A percentile compares a stretch with the other conserved stretches of the same genome.
phyloP scores from a whole-genome alignment of 2,113 vertebrate species.

The Tauraco erythrolophus region DNA sequence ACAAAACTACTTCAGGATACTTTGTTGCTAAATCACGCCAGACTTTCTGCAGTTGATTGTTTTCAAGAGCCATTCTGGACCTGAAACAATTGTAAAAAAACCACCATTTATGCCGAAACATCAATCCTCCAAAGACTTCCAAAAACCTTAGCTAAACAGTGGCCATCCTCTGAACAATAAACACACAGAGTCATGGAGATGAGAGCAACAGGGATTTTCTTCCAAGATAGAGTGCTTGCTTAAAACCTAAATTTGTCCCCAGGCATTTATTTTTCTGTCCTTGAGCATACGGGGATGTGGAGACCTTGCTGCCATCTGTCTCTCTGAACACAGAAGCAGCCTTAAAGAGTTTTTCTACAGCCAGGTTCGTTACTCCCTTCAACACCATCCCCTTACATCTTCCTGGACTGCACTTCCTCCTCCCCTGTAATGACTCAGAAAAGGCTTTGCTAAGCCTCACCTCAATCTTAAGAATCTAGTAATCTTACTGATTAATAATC shows the following conservation, averaged over 20 bases:
- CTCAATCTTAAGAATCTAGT: not conserved
- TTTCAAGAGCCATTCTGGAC: not conserved
- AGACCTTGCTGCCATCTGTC: not conserved
- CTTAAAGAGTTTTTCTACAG: not conserved
- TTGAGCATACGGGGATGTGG: too few relatives aligned
- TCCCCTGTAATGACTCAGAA: not conserved
- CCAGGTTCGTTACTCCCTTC: not conserved
- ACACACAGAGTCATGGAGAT: not conserved
- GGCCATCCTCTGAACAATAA: not conserved
- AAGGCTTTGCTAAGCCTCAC: not conserved
- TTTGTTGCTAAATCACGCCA: not conserved
- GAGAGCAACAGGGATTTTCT: not conserved
- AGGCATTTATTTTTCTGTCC: not conserved
- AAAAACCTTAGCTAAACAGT: not conserved
- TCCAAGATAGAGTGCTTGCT: not conserved
- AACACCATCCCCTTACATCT: not conserved
- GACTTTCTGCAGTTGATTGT: rapidly evolving
- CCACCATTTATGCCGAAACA: not conserved
- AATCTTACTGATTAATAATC: not conserved
- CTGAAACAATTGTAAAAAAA: not conserved
- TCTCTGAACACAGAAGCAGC: not conserved
- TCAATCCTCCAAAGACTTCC: not conserved
- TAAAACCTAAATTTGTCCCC: not conserved
- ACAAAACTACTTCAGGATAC: constrained; percentile 25
- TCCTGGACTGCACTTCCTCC: not conserved